phyloP scores from a whole-genome alignment of 1,140 invertebrate genomes.

The Brachionus rotundiformis region DNA sequence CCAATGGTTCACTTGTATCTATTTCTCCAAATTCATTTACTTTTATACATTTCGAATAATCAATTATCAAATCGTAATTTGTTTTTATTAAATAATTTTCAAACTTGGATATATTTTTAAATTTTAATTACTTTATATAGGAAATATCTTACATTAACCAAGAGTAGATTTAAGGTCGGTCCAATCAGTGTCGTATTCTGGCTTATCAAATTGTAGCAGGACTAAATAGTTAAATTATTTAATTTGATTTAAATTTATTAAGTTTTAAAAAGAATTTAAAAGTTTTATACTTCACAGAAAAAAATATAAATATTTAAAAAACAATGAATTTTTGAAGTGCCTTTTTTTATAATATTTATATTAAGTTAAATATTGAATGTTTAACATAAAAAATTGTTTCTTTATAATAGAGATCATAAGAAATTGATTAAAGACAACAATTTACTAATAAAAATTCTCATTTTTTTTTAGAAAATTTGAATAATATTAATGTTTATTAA shows the following conservation, averaged over 20 bases:
- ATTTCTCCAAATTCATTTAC: constrained; percentile 8
- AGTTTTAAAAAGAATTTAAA: neutral
- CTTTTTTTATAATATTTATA: too few species aligned
- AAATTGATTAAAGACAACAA: too few species aligned
- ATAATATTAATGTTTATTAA: too few species aligned
- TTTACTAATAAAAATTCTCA: too few species aligned
- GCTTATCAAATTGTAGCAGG: constrained; percentile 15
- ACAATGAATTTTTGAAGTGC: too few species aligned
- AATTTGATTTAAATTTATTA: neutral
- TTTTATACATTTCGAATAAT: constrained; percentile 42
- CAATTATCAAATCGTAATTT: constrained; percentile 24
- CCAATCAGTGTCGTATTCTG: constrained; percentile 46
- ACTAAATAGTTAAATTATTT: too few species aligned
- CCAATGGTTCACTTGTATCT: constrained; percentile 1
- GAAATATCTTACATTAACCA: constrained; percentile 20
- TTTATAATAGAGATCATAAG: too few species aligned
- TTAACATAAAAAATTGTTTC: too few species aligned
- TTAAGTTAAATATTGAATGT: too few species aligned
- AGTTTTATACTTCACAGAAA: too few species aligned
- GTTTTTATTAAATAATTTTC: constrained; percentile 49
- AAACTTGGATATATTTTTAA: neutral
- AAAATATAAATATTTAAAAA: too few species aligned
- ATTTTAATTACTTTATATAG: neutral
- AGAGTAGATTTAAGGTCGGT: constrained; percentile 42
- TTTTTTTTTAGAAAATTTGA: too few species aligned